Percentiles rank a stretch among this genome's conserved stretches.
Conservation (phyloP, 2,113 vertebrate genomes). For the Muntiacus reevesi region DNA sequence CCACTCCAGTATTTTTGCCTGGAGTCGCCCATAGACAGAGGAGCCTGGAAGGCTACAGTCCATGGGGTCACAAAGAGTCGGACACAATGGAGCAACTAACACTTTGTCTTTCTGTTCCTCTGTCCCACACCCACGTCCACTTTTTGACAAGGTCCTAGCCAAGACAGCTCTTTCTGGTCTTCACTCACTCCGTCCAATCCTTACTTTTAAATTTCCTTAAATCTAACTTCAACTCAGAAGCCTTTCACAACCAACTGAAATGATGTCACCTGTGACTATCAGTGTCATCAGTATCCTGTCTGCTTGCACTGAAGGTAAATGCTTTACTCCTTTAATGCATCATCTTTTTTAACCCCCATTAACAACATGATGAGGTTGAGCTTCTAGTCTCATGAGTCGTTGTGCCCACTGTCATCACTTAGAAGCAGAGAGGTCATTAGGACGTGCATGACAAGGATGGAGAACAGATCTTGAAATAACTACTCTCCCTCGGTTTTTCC, state of each 20-base stretch:
- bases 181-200: not conserved
- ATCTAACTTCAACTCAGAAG: not conserved
- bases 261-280: not conserved
- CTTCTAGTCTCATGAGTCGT: not conserved
- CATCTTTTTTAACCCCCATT: not conserved
- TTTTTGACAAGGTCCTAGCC: too few species aligned
- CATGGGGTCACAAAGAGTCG: fast-evolving
- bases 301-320: not conserved
- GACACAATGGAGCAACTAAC: not conserved
- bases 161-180: not conserved
- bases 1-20: not conserved
- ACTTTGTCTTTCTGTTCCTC: not conserved
- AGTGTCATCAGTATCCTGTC: not conserved
- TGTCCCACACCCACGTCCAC: not conserved
- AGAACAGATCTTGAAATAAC: not conserved
- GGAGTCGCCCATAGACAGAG: not conserved
- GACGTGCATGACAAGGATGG: not conserved
- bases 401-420: not conserved
- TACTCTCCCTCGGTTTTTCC: not conserved
- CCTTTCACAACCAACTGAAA: not conserved
- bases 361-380: not conserved
- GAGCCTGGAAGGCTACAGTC: not conserved
- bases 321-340: not conserved
- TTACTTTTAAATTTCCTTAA: not conserved
- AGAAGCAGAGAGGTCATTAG: not conserved